These are phyloP conservation scores for Dromas ardeola DNA, from an alignment of 2,113 vertebrate genomes.

Conservation along the genomic window DNA sequence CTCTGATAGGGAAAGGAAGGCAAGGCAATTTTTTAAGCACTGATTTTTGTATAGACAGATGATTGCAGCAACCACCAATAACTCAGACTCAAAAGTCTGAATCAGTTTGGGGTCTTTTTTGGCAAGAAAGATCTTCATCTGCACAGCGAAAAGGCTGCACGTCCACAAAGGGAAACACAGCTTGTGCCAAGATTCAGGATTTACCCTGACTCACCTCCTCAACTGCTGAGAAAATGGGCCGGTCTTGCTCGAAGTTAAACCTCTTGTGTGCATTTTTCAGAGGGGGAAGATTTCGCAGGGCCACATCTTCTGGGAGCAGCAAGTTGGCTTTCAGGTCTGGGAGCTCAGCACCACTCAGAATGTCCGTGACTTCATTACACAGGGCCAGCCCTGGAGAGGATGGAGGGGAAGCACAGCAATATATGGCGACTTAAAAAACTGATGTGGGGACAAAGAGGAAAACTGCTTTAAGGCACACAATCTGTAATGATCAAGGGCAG, in stretches of 20 bases:
- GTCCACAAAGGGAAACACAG: not conserved
- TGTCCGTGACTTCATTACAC: constrained; percentile 78
- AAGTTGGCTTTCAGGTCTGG: constrained; percentile 80
- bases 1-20: not conserved
- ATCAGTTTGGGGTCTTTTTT: not conserved
- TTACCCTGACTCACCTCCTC: constrained; percentile 83
- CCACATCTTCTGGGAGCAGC: constrained; percentile 91
- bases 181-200: not conserved
- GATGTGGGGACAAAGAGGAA: not conserved
- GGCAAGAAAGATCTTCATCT: not conserved
- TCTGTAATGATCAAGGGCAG: fast-evolving
- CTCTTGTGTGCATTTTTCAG: constrained; percentile 84
- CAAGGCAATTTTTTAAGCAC: not conserved
- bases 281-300: constrained; percentile 89
- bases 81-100: not conserved
- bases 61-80: not conserved
- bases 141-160: not conserved
- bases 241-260: constrained; percentile 82
- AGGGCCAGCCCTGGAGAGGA: constrained; percentile 80
- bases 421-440: not conserved
- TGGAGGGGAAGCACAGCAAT: not conserved
- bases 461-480: not conserved
- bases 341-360: constrained; percentile 84
- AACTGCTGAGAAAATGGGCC: constrained; percentile 79
- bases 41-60: not conserved